Evolutionary conservation across 2,113 vertebrate genomes (phyloP), one percentile per base, ranked within the genome.

Genomic region (Scomber colias): DNA sequence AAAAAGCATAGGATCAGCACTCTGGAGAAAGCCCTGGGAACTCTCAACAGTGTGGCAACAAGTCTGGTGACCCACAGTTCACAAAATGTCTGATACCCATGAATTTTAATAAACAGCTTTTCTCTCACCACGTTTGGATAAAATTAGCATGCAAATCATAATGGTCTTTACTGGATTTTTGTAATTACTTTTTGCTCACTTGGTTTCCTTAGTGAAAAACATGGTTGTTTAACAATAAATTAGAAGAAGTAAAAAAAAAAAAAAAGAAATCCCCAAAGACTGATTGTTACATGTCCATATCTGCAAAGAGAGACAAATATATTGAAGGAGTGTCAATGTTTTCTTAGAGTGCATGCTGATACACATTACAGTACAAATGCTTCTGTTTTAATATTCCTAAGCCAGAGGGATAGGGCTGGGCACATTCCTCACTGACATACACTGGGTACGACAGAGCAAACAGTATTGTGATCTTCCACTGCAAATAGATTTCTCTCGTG

Each of bases 41-140:
- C 63, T 63, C 24, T 60, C 35, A 57, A 57, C 74, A 51, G 77
- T 21, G 59, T 45, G 56, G 76, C 67, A 85, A 77, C 55, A 82
- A 74, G 78, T 84, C 21, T 62, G 45, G 51, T 59, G 72, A 87
- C 67, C 61, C n/a, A 15, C 21, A 40, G 56, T 59, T 79, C 62
- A 70, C 0, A 62, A 71, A 71, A 57, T 17, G 19, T n/a, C 24
- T 19, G 69, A 74, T 59, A 64, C 61, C 50, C 50, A 40, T 30
- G 35, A 51, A 66, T 86, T 87, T 75, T 81, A 88, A 91, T 87
- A 72, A 84, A 81, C 82, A 77, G 49, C 53, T 69, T 84, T 86
- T 77, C 71, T 68, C 73, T 65, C 64, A 31, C 40, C 57, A 61
- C 31, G 75, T 78, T 88, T 78, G 62, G 70, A 81, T 40, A 50